phyloP scores from a whole-genome alignment of 2,797 vertebrate species.

The Remorina albescens region DNA sequence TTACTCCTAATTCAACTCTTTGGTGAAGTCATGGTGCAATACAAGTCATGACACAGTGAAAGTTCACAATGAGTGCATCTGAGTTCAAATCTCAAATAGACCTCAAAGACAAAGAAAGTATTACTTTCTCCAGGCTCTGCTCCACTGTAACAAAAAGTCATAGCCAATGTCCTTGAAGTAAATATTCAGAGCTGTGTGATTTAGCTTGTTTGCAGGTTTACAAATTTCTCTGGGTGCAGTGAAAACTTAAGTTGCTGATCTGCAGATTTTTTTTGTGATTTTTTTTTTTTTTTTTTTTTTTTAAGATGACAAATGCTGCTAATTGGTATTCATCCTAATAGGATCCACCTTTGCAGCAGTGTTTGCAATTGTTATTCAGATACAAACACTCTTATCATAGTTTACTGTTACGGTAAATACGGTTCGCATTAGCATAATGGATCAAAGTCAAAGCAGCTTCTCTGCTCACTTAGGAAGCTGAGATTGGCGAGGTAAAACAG shows the following conservation, averaged over 20 bases:
- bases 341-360: conserved; percentile 45
- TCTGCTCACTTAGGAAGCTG: conserved; percentile 50
- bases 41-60: conserved; percentile 16
- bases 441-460: conserved; percentile 64
- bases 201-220: conserved; percentile 3
- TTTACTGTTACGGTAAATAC: conserved; percentile 63
- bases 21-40: conserved; percentile 6
- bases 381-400: conserved; percentile 51
- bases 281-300: no score
- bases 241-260: conserved; percentile 35
- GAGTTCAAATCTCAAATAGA: conserved; percentile 11
- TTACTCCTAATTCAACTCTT: conserved; percentile 7
- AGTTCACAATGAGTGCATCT: not conserved
- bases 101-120: not conserved
- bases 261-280: conserved; percentile 20
- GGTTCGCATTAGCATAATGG: conserved; percentile 63
- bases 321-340: conserved; percentile 63
- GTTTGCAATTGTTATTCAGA: conserved; percentile 63
- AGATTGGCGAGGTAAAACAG: conserved; percentile 51
- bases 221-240: not conserved
- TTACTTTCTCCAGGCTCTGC: not conserved
- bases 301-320: conserved; percentile 49
- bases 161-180: conserved; percentile 12
- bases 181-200: conserved; percentile 9
- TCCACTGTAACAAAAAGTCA: not conserved